Evolutionary conservation across 1,140 invertebrate genomes (phyloP), one percentile per base, ranked within the genome.

Genomic region (Tetramorium alpestre): DNA sequence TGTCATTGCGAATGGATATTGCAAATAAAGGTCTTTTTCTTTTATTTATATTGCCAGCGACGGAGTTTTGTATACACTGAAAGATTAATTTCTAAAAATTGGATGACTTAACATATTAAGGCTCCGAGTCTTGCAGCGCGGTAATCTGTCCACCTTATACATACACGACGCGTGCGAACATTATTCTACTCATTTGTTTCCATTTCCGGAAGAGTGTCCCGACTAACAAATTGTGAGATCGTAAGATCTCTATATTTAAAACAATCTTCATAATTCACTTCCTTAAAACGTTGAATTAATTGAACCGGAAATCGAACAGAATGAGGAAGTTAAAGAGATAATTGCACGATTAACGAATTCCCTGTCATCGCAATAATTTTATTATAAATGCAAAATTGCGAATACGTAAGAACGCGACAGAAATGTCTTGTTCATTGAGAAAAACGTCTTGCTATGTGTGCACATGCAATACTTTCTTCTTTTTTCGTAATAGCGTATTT

Each of bases 1-100:
- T 90, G 89, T 90, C 87, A 90, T 89, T 90, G 77, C 78, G 58
- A 72, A 87, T 90, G 80, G 51, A 88, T 88, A 87, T 85, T 87
- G 18, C 77, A 90, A 90, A 89, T 88, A 90, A 90, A 90, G 86
- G 87, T 90, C 88, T 90, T 65, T n/a, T 65, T 88, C 51, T 54
- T 86, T 80, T 90, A 76, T 89, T 86, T 89, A 87, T 38, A 58
- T 75, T 58, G n/a, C 33, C 51, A 41, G 25, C 41, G 25, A n/a
- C 67, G 10, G n/a, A 54, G 10, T 73, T 72, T 81, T 67, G 11
- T 69, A 41, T 58, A 51, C 49, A 41, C 3, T 49, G 22, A 28
- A 18, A n/a, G 16, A 3, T 1, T 33, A 47, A 49, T 11, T 41
- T 47, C 38, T 25, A n/a, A 73, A 33, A 28, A 81, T 60, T 33